phyloP scores from a whole-genome alignment of 2,113 vertebrate genomes.

The Pygoscelis antarcticus region DNA sequence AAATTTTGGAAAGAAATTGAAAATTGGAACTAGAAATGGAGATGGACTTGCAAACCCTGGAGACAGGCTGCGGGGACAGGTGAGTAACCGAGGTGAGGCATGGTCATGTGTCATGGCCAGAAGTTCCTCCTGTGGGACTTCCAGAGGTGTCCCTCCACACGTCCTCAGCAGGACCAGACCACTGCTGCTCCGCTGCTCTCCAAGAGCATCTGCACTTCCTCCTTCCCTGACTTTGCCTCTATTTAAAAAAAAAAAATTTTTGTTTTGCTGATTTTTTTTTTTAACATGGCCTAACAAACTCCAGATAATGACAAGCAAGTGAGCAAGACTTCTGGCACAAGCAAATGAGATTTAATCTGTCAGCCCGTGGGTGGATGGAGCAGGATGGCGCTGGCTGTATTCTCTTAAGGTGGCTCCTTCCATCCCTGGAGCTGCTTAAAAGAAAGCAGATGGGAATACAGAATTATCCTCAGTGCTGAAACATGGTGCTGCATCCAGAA shows the following conservation, averaged over 20 bases:
- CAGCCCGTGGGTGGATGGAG: conserved; percentile 17
- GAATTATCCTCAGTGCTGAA: conserved; percentile 22
- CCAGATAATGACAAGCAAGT: conserved; percentile 65
- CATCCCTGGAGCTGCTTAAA: conserved; percentile 43
- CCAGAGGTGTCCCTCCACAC: not conserved
- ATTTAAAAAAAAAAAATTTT: not conserved
- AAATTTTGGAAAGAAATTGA: not conserved
- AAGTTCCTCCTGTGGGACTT: not conserved
- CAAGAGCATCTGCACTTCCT: not conserved
- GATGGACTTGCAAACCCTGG: not conserved
- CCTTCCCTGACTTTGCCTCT: not conserved
- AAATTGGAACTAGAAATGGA: not conserved
- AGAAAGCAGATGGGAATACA: conserved; percentile 53
- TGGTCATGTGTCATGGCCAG: not conserved
- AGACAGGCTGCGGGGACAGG: not conserved
- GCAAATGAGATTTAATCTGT: conserved; percentile 42
- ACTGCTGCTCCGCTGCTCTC: not conserved
- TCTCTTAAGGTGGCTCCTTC: conserved; percentile 60
- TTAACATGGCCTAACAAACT: conserved; percentile 23
- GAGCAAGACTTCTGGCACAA: conserved; percentile 61
- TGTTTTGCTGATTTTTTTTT: conserved; percentile 17
- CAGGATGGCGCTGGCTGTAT: conserved; percentile 9
- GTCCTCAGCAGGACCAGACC: not conserved
- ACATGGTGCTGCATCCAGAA: not conserved
- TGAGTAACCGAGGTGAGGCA: not conserved